Evolutionary conservation across 2,113 vertebrate species (phyloP).

Genomic region (Pelusios castaneus): DNA sequence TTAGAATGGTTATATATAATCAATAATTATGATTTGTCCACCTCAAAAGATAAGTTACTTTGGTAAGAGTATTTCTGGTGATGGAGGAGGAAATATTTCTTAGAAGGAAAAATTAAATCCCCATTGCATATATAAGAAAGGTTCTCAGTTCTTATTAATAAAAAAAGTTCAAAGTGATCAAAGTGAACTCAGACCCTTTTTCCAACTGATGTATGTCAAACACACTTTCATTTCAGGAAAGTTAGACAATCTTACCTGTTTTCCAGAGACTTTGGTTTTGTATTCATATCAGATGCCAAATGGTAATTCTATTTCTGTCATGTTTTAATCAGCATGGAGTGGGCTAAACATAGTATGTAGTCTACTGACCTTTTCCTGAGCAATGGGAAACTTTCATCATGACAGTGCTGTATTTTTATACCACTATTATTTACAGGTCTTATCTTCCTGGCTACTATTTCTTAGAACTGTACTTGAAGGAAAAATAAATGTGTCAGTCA

Average conservation of each 20-base stretch:
- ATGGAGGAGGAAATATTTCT: neutral
- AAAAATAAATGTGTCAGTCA: slow-evolving; percentile 45
- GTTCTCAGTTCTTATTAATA: neutral
- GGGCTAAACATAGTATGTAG: slow-evolving; percentile 71
- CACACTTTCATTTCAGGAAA: slow-evolving; percentile 28
- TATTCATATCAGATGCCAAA: slow-evolving; percentile 60
- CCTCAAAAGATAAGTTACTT: neutral
- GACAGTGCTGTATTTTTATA: slow-evolving; percentile 70
- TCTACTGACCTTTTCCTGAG: slow-evolving; percentile 73
- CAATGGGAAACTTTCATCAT: slow-evolving; percentile 70
- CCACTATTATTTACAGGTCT: slow-evolving; percentile 72
- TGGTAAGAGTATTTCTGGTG: neutral
- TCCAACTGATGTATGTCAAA: neutral
- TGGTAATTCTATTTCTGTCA: slow-evolving; percentile 65
- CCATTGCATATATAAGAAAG: neutral
- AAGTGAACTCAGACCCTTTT: neutral
- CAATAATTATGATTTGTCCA: neutral
- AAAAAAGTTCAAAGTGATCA: neutral
- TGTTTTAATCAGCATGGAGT: slow-evolving; percentile 57
- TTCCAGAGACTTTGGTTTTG: slow-evolving; percentile 9
- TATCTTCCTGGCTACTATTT: slow-evolving; percentile 48
- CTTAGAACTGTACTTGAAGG: slow-evolving; percentile 47
- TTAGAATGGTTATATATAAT: neutral
- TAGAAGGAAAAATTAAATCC: neutral
- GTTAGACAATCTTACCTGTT: slow-evolving; percentile 39